Conservation (phyloP, 2,113 vertebrate genomes). For the Fulmarus glacialis region DNA sequence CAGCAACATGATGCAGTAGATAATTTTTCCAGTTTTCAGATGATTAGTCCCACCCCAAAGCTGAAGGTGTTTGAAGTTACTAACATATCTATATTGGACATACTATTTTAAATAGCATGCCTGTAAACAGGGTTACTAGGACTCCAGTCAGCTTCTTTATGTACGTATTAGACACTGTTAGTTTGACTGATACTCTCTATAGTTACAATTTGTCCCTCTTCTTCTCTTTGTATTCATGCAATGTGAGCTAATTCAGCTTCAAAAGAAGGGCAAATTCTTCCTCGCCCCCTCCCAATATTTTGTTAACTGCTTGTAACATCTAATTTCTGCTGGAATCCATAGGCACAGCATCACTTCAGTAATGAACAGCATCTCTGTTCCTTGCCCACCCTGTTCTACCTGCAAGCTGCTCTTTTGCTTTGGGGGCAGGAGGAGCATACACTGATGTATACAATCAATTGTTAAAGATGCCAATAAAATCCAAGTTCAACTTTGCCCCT, state of each 20-base stretch:
- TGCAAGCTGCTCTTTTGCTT: background rate
- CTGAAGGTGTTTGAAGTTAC: background rate
- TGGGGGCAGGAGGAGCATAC: fast-evolving
- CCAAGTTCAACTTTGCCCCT: background rate
- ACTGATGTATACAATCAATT: background rate
- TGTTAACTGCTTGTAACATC: background rate
- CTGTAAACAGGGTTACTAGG: background rate
- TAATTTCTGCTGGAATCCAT: background rate
- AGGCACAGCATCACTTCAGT: background rate
- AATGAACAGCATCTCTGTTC: background rate
- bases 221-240: background rate
- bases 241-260: background rate
- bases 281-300: background rate
- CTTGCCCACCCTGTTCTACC: background rate
- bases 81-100: background rate
- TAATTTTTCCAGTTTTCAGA: background rate
- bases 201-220: background rate
- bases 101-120: background rate
- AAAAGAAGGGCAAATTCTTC: background rate
- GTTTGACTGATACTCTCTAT: background rate
- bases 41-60: background rate
- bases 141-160: background rate
- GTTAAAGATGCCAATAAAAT: background rate
- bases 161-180: background rate
- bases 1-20: background rate